phyloP scores from a whole-genome alignment of 2,888 invertebrate genomes.

The Pristionchus maxplancki region DNA sequence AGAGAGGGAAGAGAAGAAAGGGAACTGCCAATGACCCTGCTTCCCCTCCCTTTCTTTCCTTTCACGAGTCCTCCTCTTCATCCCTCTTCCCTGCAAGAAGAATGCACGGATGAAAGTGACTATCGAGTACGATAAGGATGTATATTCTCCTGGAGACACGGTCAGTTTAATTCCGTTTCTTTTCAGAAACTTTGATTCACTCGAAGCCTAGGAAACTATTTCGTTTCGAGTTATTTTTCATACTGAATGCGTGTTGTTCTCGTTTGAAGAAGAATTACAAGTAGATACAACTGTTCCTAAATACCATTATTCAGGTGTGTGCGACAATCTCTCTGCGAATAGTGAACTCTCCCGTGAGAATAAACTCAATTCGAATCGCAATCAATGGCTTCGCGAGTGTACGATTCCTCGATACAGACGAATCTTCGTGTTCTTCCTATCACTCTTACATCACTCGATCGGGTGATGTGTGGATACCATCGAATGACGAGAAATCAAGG shows the following conservation, averaged over 20 bases:
- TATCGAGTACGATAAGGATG: background rate
- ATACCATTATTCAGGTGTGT: background rate
- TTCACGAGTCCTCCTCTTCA: background rate
- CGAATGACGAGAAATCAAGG: background rate
- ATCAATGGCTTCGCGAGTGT: background rate
- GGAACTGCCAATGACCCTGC: background rate
- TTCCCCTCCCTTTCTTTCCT: background rate
- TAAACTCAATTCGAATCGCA: background rate
- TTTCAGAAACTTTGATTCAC: too few species aligned
- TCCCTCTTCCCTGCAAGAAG: background rate
- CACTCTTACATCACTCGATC: background rate
- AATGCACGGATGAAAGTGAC: background rate
- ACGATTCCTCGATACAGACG: background rate
- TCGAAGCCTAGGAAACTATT: too few species aligned
- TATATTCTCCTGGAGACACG: background rate
- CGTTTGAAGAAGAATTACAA: too few species aligned
- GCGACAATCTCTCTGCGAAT: background rate
- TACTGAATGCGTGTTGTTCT: too few species aligned
- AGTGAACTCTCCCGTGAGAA: background rate
- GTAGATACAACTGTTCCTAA: too few species aligned
- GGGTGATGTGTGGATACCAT: background rate
- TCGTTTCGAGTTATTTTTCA: too few species aligned
- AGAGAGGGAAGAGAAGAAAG: background rate
- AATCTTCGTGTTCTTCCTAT: background rate
- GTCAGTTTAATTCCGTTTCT: background rate